Base-by-base conservation (phyloP, 2,113 vertebrate species). In the Lontra canadensis region DNA sequence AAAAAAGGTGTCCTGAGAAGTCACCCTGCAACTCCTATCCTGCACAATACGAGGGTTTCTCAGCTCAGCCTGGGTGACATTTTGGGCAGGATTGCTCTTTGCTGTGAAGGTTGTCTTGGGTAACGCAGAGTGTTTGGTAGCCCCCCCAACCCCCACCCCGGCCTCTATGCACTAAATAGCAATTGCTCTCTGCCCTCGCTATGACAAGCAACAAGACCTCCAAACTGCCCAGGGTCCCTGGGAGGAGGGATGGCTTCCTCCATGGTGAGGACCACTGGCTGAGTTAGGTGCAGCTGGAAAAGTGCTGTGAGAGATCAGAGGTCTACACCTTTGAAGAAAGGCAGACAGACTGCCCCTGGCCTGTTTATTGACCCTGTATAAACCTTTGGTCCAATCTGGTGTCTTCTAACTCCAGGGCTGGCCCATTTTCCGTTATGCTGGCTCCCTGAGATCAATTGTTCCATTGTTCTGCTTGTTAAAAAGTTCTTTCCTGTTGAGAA, bases 401-500 rank as follows among this genome's bases (percentile, higher is more conserved):
- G 6, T 47, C 71, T 85, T 71, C 94, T 90, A 79, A 79, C 90
- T 76, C 42, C 86, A 63, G 26, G 21, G 49, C 74, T 36, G 63
- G 92, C 87, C 87, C 47, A 61, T 39, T 96, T 97, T 90, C 87
- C 92, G 65, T 61, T 65, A 55, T 31, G 89, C 71, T 7, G 73
- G 65, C 73, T 92, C 80, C 90, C 94, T 14, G 69, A 36, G 87
- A 92, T 83, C 90, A 97, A 14, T 34, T 96, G 93, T 95, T 96
- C 93, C 65, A 10, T 39, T 29, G 69, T 29, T 55, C 34, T 3
- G 18, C 82, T 96, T 84, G 87, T 94, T 90, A 95, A 84, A 96
- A 96, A 96, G 94, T 97, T 97, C 95, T 97, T 98, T 97, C 96
- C 97, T 84, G 49, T 31, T 97, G 93, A 96, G 91, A 81, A 90